phyloP scores from a whole-genome alignment of 2,888 invertebrate genomes.

The Peribatodes rhomboidaria region DNA sequence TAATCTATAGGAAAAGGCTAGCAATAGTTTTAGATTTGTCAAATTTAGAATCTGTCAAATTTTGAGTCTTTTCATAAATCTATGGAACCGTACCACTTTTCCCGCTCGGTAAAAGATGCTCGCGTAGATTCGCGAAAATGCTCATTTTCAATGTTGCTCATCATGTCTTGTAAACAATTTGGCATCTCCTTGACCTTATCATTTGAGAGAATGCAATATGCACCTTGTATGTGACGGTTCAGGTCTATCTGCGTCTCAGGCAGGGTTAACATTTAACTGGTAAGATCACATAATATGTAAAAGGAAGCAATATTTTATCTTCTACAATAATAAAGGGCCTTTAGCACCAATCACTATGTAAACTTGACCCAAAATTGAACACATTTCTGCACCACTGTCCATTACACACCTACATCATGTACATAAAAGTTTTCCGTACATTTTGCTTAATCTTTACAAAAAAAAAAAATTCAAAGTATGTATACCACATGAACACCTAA shows the following conservation, averaged over 20 bases:
- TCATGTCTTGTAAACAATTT: too few species aligned
- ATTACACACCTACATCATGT: slow-evolving; percentile 18
- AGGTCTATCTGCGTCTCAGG: background rate
- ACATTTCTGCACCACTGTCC: slow-evolving; percentile 43
- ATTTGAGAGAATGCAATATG: too few species aligned
- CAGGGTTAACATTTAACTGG: background rate
- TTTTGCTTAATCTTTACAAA: slow-evolving; percentile 18
- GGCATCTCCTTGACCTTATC: too few species aligned
- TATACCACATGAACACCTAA: slow-evolving; percentile 28
- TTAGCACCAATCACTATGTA: slow-evolving; percentile 48
- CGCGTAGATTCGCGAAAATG: too few species aligned
- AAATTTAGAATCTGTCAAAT: too few species aligned
- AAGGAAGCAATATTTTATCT: slow-evolving; percentile 19
- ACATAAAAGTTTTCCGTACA: slow-evolving; percentile 30
- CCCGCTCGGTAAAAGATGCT: too few species aligned
- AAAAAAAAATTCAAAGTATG: slow-evolving; percentile 25
- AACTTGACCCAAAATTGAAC: slow-evolving; percentile 47
- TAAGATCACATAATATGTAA: background rate
- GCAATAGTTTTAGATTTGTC: too few species aligned
- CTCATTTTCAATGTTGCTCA: too few species aligned
- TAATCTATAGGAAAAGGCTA: too few species aligned
- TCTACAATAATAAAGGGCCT: slow-evolving; percentile 17
- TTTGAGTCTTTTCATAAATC: too few species aligned
- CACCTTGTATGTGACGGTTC: background rate
- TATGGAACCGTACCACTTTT: too few species aligned